Evolutionary conservation across 2,797 vertebrate genomes (phyloP), one percentile per base, ranked within the genome.

Genomic region (Tragopan temminckii): DNA sequence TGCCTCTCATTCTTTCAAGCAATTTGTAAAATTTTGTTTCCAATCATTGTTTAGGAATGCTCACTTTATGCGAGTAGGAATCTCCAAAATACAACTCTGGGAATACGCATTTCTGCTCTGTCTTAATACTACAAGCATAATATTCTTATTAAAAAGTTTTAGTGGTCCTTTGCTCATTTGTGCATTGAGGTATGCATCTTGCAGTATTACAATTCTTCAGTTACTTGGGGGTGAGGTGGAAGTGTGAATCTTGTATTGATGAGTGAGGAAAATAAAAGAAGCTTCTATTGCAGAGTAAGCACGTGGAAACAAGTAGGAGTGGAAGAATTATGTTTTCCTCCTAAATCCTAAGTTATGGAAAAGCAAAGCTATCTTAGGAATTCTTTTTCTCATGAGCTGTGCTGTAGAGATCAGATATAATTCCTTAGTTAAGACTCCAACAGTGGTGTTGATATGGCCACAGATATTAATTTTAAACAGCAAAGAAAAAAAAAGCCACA

Each of bases 51-150:
- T 95, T 96, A 80, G 55, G 92, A 81, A 66, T 74, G 43, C 14
- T 79, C 13, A 1, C 50, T 70, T 50, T 89, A 24, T 50, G 12
- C 7, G 66, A 74, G 89, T 80, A 86, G 42, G 21, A 75, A 33
- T 84, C 18, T 93, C 62, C 88, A 89, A 79, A 45, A 68, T 72
- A 58, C 93, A 27, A 74, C 91, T 91, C 46, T 67, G n/a, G 17
- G 61, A 66, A 82, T 52, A 58, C 19, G 78, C 15, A 24, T 92
- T 74, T 89, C 90, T 92, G 40, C 58, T 96, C 89, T 70, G 5
- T 52, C 10, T 42, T 31, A 38, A 48, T 31, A 2, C 25, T 48
- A 9, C 8, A 46, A 2, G 53, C 29, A 40, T 18, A 53, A 40
- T 59, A 70, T 70, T 70, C 40, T 61, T 71, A 48, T 29, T 29